Evolutionary conservation across 1,140 invertebrate genomes (phyloP).

Genomic region (Scaptomyza hsui): DNA sequence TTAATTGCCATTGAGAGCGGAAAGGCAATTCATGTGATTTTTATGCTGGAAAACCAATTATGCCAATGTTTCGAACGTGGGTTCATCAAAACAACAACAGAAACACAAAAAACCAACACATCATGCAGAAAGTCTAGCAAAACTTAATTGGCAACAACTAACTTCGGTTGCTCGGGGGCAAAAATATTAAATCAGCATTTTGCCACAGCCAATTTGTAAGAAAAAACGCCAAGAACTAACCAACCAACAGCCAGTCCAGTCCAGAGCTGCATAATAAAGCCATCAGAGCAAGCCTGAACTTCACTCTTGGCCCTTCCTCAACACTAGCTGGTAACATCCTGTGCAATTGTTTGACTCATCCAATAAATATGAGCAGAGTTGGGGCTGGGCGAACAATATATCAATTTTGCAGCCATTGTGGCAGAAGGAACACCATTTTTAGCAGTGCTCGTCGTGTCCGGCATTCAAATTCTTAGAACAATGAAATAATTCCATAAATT

Average conservation of each 20-base stretch:
- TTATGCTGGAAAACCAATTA: slow-evolving; percentile 76
- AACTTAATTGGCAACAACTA: slow-evolving; percentile 67
- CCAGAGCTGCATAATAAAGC: slow-evolving; percentile 72
- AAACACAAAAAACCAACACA: not conserved
- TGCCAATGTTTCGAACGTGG: slow-evolving; percentile 51
- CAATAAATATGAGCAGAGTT: slow-evolving; percentile 66
- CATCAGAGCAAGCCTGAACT: slow-evolving; percentile 52
- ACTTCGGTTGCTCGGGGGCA: slow-evolving; percentile 22
- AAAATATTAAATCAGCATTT: slow-evolving; percentile 78
- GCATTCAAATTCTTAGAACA: slow-evolving; percentile 81
- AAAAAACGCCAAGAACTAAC: slow-evolving; percentile 57
- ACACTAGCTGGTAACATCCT: slow-evolving; percentile 23
- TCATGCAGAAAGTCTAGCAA: slow-evolving; percentile 30
- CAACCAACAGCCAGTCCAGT: slow-evolving; percentile 4
- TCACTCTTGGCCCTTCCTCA: not conserved
- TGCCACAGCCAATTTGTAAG: slow-evolving; percentile 74
- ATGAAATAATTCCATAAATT: slow-evolving; percentile 83
- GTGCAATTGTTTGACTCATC: slow-evolving; percentile 53
- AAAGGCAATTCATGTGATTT: slow-evolving; percentile 78
- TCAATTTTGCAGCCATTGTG: slow-evolving; percentile 67
- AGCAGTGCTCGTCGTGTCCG: slow-evolving; percentile 14
- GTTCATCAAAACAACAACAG: slow-evolving; percentile 8
- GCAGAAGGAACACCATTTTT: slow-evolving; percentile 56
- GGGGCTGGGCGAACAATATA: slow-evolving; percentile 35
- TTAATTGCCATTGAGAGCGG: slow-evolving; percentile 73